Evolutionary conservation across 2,797 vertebrate species (phyloP).

Genomic region (Crypturellus tataupa): DNA sequence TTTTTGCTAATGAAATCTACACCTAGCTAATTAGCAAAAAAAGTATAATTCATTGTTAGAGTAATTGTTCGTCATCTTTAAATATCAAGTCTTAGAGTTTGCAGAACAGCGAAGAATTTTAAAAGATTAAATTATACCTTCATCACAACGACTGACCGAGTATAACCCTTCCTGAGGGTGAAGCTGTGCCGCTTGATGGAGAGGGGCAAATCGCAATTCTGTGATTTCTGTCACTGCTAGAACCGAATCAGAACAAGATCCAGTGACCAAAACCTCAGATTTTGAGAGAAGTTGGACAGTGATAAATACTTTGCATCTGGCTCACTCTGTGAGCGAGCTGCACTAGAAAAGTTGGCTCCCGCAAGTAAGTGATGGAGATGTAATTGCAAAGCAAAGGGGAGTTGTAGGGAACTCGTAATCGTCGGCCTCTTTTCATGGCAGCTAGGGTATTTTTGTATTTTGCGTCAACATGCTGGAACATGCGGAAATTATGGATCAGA

Average conservation of each 20-base stretch:
- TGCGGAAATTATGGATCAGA: slow-evolving; percentile 12
- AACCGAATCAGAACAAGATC: slow-evolving; percentile 48
- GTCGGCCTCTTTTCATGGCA: slow-evolving; percentile 46
- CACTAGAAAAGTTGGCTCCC: slow-evolving; percentile 52
- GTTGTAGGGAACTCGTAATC: slow-evolving; percentile 1
- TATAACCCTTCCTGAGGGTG: neutral
- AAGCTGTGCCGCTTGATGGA: neutral
- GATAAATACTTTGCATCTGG: slow-evolving; percentile 71
- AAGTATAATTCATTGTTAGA: neutral
- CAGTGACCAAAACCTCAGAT: slow-evolving; percentile 46
- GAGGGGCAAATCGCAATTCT: neutral
- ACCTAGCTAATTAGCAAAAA: slow-evolving; percentile 11
- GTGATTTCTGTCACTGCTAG: slow-evolving; percentile 19
- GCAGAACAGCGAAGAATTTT: neutral
- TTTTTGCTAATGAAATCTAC: slow-evolving; percentile 5
- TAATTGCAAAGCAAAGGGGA: slow-evolving; percentile 67
- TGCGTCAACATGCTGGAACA: slow-evolving; percentile 11
- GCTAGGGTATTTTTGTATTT: slow-evolving; percentile 51
- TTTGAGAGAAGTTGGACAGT: slow-evolving; percentile 39
- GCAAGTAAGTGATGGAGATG: slow-evolving; percentile 48
- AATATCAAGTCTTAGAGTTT: neutral
- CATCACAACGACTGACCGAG: neutral
- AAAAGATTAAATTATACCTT: slow-evolving; percentile 6
- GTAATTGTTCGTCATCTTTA: neutral
- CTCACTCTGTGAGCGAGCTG: slow-evolving; percentile 52